A percentile compares a stretch with the other conserved stretches of the same genome.
phyloP scores from a whole-genome alignment of 2,888 invertebrate genomes.

The Synergus gifuensis region DNA sequence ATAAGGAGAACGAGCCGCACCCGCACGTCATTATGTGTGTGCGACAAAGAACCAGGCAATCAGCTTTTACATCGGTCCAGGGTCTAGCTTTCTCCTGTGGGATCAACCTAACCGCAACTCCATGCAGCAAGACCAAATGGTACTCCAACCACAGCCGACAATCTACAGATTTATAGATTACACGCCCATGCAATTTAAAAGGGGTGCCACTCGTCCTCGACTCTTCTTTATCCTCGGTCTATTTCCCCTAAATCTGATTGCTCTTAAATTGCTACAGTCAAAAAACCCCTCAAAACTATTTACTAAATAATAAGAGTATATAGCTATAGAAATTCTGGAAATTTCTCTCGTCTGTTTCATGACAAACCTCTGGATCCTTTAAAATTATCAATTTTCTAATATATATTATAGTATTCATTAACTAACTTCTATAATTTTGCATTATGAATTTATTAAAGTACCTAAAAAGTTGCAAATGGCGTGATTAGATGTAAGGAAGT shows the following conservation, averaged over 20 bases:
- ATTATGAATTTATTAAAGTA: no score
- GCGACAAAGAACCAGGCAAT: conserved; percentile 39
- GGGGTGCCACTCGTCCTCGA: conserved; percentile 15
- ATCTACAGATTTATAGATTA: conserved; percentile 40
- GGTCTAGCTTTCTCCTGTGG: conserved; percentile 41
- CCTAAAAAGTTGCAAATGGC: neutral
- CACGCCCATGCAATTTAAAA: conserved; percentile 39
- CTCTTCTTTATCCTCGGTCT: conserved; percentile 13
- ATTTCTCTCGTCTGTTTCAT: no score
- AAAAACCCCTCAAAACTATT: neutral
- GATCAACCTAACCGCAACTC: conserved; percentile 32
- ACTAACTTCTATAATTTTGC: no score
- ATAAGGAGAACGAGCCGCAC: conserved; percentile 23
- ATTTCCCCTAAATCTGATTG: neutral
- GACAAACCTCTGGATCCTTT: no score
- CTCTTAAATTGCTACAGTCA: neutral
- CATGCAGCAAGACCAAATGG: conserved; percentile 23
- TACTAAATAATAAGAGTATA: neutral
- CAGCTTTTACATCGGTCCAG: conserved; percentile 37
- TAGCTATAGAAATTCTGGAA: neutral
- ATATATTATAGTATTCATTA: no score
- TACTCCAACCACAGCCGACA: conserved; percentile 39
- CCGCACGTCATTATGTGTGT: conserved; percentile 7
- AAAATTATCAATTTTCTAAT: no score
- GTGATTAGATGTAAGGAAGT: neutral